Evolutionary conservation across 92 coral and sea anemone species (phyloP).

Genomic region (Heteractis magnifica): DNA sequence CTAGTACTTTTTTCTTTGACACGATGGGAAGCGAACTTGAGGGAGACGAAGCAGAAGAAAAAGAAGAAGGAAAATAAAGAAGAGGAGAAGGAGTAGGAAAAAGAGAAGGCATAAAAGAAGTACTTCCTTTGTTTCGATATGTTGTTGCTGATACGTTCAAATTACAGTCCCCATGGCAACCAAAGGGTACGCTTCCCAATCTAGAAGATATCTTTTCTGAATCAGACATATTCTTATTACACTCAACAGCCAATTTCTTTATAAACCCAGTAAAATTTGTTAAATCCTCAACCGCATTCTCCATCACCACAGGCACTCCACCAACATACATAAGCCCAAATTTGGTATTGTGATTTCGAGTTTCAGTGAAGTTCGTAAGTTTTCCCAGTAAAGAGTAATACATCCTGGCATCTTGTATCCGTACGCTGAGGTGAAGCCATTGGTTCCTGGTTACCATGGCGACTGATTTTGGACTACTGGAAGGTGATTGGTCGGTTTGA

Average conservation of each 20-base stretch:
- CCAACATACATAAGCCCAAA: constrained; percentile 4
- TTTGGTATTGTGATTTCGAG: background rate
- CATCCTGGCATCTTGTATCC: background rate
- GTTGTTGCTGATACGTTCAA: background rate
- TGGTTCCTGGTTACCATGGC: constrained; percentile 31
- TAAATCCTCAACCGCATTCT: background rate
- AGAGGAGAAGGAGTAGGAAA: background rate
- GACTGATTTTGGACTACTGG: background rate
- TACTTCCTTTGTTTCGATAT: background rate
- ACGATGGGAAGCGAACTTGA: background rate
- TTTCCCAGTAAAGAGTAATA: background rate
- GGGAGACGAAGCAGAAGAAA: background rate
- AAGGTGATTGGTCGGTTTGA: constrained; percentile 5
- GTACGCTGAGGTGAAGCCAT: constrained; percentile 13
- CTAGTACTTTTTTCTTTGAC: background rate
- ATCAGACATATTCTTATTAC: background rate
- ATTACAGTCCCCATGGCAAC: background rate
- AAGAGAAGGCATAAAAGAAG: no score
- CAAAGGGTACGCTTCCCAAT: background rate
- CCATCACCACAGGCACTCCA: constrained; percentile 8
- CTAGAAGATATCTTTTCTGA: background rate
- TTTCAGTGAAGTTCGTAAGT: background rate
- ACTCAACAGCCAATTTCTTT: background rate
- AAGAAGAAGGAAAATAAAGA: background rate
- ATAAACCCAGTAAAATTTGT: constrained; percentile 17